Evolutionary conservation across 2,113 vertebrate species (phyloP).

Genomic region (Lethenteron reissneri): DNA sequence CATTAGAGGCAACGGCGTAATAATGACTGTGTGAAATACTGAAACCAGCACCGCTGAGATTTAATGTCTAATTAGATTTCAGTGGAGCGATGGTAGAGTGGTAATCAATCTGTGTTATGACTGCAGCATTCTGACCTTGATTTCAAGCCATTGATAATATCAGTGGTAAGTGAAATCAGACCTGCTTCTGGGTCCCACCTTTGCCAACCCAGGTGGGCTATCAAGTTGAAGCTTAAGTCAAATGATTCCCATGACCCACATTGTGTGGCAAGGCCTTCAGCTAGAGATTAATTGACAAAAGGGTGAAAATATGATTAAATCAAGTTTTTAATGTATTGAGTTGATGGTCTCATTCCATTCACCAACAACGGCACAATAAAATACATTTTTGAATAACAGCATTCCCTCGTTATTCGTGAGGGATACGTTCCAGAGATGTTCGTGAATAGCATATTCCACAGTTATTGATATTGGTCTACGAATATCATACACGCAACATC

Average conservation of each 20-base stretch:
- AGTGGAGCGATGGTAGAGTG: neutral
- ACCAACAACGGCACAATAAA: too few relatives aligned
- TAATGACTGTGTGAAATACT: too few relatives aligned
- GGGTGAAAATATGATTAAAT: neutral
- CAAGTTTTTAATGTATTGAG: neutral
- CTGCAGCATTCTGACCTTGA: neutral
- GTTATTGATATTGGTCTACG: too few relatives aligned
- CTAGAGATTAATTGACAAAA: neutral
- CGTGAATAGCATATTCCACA: too few relatives aligned
- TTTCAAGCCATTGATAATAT: neutral
- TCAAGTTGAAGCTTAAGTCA: neutral
- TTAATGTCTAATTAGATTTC: too few relatives aligned
- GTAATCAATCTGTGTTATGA: neutral
- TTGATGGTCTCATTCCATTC: conserved; percentile 4
- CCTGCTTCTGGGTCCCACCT: neutral
- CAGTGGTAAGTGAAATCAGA: conserved; percentile 7
- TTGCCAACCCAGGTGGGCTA: neutral
- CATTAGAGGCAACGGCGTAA: too few relatives aligned
- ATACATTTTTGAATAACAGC: too few relatives aligned
- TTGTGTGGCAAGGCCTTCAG: neutral
- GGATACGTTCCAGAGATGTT: too few relatives aligned
- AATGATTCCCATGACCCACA: neutral
- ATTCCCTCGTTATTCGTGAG: too few relatives aligned
- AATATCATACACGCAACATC: too few relatives aligned
- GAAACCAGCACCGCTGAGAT: too few relatives aligned